Evolutionary conservation across 2,797 vertebrate genomes (phyloP), one percentile per base, ranked within the genome.

Genomic region (Aphelocoma californica): DNA sequence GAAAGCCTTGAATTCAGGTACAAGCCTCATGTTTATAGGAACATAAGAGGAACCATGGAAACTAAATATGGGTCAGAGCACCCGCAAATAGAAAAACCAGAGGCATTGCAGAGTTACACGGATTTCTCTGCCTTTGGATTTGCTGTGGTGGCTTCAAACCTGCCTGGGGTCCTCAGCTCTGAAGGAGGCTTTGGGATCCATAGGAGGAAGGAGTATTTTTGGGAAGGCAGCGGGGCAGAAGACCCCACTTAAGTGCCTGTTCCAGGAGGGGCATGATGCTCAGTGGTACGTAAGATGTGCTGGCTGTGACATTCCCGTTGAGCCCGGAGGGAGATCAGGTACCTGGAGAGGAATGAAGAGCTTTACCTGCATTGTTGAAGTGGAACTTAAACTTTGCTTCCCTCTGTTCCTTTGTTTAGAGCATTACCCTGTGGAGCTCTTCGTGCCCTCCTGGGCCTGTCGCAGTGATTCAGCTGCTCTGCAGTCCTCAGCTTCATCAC

Each of bases 41-140:
- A 94, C 31, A 44, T 97, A 93, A 92, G 90, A 94, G 92, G 86
- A 94, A 60, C 73, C 74, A 86, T 93, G 93, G 92, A 94, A 96
- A 91, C 85, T 85, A 95, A 93, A 90, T 86, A 91, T 58, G 64
- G 85, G 91, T 94, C 89, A 88, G 82, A 66, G 77, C 54, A 91
- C 85, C 67, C 0, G 7, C 69, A 60, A 71, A 51, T 13, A 77
- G 62, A 60, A 84, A 91, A 79, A 86, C 36, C 17, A 23, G 72
- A 88, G 65, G 38, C 64, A 72, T 71, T 91, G 75, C 31, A 51
- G 62, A 73, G 28, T 81, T 89, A 81, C 32, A 50, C 47, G 69
- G 15, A 78, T 81, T 96, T 90, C 29, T 70, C 36, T 38, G 45
- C 51, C 60, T 86, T 78, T 1, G 2, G 21, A 42, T 91, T 70